Evolutionary conservation across 2,888 invertebrate genomes (phyloP).

Genomic region (Parnassius glacialis): DNA sequence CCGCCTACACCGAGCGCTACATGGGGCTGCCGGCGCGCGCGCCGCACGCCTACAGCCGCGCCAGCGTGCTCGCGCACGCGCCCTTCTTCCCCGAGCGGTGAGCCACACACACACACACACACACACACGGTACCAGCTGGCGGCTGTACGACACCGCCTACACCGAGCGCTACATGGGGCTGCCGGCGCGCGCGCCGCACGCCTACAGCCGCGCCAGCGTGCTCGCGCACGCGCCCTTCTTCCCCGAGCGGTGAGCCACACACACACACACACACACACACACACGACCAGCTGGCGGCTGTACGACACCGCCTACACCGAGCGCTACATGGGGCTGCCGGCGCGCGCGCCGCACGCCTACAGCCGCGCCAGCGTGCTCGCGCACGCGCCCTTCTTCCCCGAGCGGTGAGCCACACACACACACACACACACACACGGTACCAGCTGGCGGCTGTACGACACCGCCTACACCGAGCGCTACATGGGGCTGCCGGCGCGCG

Average conservation of each 20-base stretch:
- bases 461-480: slow-evolving; percentile 99
- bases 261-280: too few species aligned
- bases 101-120: slow-evolving; percentile 49
- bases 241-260: slow-evolving; percentile 91
- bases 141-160: slow-evolving; percentile 98
- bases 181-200: slow-evolving; percentile 64
- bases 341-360: slow-evolving; percentile 84
- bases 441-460: slow-evolving; percentile 98
- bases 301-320: slow-evolving; percentile 99
- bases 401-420: slow-evolving; percentile 85
- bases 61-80: slow-evolving; percentile 91
- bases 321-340: slow-evolving; percentile 91
- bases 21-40: slow-evolving; percentile 82
- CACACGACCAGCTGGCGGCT: slow-evolving; percentile 97
- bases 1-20: slow-evolving; percentile 98
- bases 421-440: too few species aligned
- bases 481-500: slow-evolving; percentile 82
- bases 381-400: slow-evolving; percentile 92
- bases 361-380: slow-evolving; percentile 93
- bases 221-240: slow-evolving; percentile 89
- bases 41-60: slow-evolving; percentile 91
- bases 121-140: too few species aligned
- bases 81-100: slow-evolving; percentile 95
- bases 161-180: slow-evolving; percentile 96
- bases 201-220: slow-evolving; percentile 96